Evolutionary conservation across 2,113 vertebrate genomes (phyloP).

Genomic region (Tylochromis polylepis): DNA sequence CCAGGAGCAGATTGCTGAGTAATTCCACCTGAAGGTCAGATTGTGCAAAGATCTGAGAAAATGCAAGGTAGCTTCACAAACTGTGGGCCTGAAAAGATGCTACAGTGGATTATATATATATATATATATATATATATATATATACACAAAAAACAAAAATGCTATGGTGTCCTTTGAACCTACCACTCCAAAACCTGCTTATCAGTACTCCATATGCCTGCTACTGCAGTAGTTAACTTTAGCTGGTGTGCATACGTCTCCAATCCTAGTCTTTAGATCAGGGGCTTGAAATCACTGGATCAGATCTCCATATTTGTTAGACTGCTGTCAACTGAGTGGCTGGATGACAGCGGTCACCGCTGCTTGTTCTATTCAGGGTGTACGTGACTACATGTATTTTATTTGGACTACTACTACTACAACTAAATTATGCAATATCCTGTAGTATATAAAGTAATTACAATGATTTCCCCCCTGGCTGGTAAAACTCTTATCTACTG

Average conservation of each 20-base stretch:
- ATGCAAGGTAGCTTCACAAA: no score
- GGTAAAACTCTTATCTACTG: background rate
- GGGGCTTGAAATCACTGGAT: background rate
- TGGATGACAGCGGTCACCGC: background rate
- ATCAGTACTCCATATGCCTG: background rate
- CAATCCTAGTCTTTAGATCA: background rate
- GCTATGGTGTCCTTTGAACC: background rate
- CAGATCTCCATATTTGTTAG: background rate
- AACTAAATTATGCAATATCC: background rate
- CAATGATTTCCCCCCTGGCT: background rate
- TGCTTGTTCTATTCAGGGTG: background rate
- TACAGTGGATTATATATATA: no score
- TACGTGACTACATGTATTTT: background rate
- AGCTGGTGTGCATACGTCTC: background rate
- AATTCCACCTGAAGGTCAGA: background rate
- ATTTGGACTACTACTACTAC: background rate
- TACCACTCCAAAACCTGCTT: background rate
- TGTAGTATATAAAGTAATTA: background rate
- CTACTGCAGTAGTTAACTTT: background rate
- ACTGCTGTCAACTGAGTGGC: background rate
- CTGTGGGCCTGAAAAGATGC: background rate
- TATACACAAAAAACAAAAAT: no score
- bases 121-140: no score
- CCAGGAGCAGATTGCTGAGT: background rate
- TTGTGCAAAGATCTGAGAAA: background rate